These are phyloP conservation scores for Gerris buenoi DNA, from an alignment of 1,140 invertebrate genomes.

Conservation along the genomic window DNA sequence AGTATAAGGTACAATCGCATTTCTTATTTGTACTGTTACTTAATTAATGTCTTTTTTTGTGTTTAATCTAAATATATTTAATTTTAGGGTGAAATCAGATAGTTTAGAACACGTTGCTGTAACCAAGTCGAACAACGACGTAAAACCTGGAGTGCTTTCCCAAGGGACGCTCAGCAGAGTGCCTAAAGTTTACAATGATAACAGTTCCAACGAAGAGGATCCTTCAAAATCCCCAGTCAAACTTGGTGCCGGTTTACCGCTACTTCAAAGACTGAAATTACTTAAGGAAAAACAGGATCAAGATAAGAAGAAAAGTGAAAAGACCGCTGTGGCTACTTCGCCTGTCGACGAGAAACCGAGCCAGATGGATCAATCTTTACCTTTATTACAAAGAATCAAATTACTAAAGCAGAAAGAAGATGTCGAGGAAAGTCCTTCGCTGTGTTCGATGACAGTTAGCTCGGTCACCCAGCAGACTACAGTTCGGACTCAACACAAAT, in stretches of 20 bases:
- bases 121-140: conserved; percentile 26
- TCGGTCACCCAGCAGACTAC: neutral
- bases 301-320: conserved; percentile 34
- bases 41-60: neutral
- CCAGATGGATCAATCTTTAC: conserved; percentile 48
- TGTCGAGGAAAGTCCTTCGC: conserved; percentile 31
- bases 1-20: neutral
- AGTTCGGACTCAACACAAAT: neutral
- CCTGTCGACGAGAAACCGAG: conserved; percentile 21
- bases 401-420: conserved; percentile 67
- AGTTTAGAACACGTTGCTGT: conserved; percentile 49
- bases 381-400: conserved; percentile 59
- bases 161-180: conserved; percentile 46
- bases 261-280: conserved; percentile 50
- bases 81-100: conserved; percentile 36
- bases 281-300: conserved; percentile 71
- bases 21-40: conserved; percentile 11
- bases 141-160: conserved; percentile 22
- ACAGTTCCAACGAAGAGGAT: conserved; percentile 37
- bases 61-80: neutral
- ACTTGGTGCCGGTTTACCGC: conserved; percentile 49
- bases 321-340: conserved; percentile 28
- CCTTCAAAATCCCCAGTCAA: conserved; percentile 34
- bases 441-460: neutral
- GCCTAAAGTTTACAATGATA: conserved; percentile 49